A percentile compares a stretch with the other conserved stretches of the same genome.
phyloP scores from a whole-genome alignment of 2,797 vertebrate genomes.

The Alfaro cultratus region DNA sequence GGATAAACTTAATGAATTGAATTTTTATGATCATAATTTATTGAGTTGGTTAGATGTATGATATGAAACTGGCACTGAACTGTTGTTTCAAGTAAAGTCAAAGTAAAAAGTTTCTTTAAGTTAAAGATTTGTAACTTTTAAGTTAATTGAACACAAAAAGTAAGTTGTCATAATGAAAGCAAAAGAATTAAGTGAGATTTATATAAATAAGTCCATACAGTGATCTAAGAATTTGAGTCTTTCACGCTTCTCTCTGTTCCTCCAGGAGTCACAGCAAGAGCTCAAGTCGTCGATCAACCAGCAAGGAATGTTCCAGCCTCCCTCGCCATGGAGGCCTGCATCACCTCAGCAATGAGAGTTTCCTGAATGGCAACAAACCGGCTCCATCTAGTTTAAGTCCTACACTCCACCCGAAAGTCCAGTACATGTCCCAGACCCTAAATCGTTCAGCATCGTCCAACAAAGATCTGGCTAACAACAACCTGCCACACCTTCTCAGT shows the following conservation, averaged over 20 bases:
- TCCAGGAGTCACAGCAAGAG: conserved; percentile 93
- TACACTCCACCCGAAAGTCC: conserved; percentile 90
- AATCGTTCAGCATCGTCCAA: conserved; percentile 88
- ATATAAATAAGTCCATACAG: too few species aligned
- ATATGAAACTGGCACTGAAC: too few species aligned
- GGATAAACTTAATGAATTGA: too few species aligned
- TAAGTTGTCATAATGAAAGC: too few species aligned
- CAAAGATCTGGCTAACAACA: conserved; percentile 95
- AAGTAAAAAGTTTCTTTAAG: too few species aligned
- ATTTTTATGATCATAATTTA: too few species aligned
- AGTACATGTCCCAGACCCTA: conserved; percentile 87
- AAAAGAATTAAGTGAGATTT: too few species aligned
- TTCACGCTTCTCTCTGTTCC: background rate
- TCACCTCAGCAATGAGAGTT: conserved; percentile 88
- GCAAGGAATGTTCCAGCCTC: conserved; percentile 93
- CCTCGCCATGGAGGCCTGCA: conserved; percentile 92
- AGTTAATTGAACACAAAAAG: too few species aligned
- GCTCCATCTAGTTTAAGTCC: conserved; percentile 90
- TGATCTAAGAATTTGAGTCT: background rate
- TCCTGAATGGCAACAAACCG: conserved; percentile 92
- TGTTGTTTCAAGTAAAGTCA: too few species aligned
- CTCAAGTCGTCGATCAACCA: conserved; percentile 91
- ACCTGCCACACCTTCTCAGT: conserved; percentile 95
- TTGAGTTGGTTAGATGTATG: too few species aligned
- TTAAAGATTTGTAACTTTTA: too few species aligned